Conservation (phyloP, 2,797 vertebrate genomes). For the Kryptopterus vitreolus region DNA sequence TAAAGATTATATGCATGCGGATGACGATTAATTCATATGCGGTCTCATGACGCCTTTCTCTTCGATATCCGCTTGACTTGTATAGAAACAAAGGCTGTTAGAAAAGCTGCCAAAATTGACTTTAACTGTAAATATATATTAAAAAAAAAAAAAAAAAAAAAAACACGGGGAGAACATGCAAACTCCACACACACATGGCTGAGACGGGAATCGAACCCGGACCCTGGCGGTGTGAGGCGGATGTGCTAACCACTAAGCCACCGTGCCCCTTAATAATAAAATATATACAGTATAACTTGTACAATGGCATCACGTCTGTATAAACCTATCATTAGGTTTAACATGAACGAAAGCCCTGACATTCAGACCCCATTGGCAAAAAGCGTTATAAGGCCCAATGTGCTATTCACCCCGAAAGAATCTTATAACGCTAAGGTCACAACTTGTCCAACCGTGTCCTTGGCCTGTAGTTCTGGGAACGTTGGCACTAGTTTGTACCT, state of each 20-base stretch:
- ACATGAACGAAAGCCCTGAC: too few species aligned
- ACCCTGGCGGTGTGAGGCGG: too few species aligned
- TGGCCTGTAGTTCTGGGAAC: neutral
- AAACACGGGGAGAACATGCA: too few species aligned
- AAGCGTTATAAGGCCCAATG: neutral
- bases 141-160: neutral
- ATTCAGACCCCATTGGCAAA: neutral
- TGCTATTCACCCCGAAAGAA: neutral
- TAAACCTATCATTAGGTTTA: too few species aligned
- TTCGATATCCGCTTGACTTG: neutral
- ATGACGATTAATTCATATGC: slow-evolving; percentile 7
- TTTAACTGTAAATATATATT: neutral
- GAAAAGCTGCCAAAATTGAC: neutral
- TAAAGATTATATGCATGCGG: slow-evolving; percentile 10
- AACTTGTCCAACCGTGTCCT: neutral
- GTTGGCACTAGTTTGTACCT: neutral
- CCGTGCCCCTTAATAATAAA: too few species aligned
- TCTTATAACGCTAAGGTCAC: neutral
- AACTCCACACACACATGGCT: too few species aligned
- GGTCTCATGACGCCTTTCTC: neutral
- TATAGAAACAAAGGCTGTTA: neutral
- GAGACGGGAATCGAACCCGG: too few species aligned
- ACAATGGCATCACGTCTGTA: too few species aligned
- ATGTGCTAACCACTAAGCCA: too few species aligned
- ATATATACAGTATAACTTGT: too few species aligned